Base-by-base conservation (phyloP, 2,888 invertebrate genomes). In the Tinea semifulvella region DNA sequence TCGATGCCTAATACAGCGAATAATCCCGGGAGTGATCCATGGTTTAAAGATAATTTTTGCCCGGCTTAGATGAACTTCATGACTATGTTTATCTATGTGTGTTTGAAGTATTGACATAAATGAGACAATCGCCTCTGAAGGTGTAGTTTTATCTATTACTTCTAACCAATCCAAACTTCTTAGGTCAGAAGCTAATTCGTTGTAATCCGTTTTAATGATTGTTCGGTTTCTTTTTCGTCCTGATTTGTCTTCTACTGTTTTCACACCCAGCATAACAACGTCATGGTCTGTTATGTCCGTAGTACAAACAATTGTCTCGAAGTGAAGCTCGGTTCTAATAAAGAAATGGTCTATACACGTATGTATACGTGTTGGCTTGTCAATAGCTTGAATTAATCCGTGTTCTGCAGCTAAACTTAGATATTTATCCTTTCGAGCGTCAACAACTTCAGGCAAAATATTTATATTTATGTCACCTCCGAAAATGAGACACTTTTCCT, bases 391-490 rank as follows among this genome's bases (percentile, higher is more conserved):
- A 4, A 22, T 11, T 19, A 40, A 11, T 4, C 40, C 40, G 3
- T 22, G 40, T 11, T 22, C 20, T 13, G 22, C 4, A 5, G 13
- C 6, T n/a, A 40, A 13, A 20, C 22, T 13, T 10, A 38, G 38
- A 11, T 38, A 38, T 2, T 10, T 38, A 2, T 38, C 3, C 4
- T 17, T 19, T 2, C 19, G 19, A 18, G 5, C 8, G 10, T 38
- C 19, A 8, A 19, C 7, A 10, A 10, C 17, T 3, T 17, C n/a
- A 3, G 17, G 17, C 10, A 38, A 2, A 3, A 38, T 38, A n/a
- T 38, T 38, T 17, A 38, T 38, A 18, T 38, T 38, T 16, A 38
- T 38, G 19, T 38, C 38, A 2, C 38, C 38, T 2, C 18, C 19
- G 5, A 38, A 10, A 6, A 38, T 38, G 4, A 38, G 10, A 18